Evolutionary conservation across 2,888 invertebrate genomes (phyloP).

Genomic region (Craniophora ligustri): DNA sequence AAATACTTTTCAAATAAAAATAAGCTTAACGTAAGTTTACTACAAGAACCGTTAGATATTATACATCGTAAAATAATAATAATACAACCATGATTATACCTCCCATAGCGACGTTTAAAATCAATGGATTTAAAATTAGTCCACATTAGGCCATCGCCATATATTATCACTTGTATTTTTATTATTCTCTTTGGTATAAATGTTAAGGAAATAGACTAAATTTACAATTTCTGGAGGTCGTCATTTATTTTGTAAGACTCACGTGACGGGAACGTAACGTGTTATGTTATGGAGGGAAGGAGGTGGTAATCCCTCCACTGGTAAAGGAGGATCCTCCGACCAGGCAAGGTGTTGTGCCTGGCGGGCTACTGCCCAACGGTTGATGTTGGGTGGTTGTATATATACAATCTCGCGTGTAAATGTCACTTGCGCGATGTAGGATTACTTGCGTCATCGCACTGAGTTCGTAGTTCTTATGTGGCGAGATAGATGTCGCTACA

Average conservation of each 20-base stretch:
- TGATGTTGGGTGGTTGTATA: too few relatives aligned
- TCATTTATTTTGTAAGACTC: conserved; percentile 3
- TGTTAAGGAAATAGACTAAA: conserved; percentile 27
- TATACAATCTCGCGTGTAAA: too few relatives aligned
- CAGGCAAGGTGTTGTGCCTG: too few relatives aligned
- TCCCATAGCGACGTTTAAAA: background rate
- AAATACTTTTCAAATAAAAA: background rate
- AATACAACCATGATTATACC: background rate
- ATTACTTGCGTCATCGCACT: too few relatives aligned
- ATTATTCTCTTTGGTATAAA: conserved; percentile 12
- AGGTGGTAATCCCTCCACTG: too few relatives aligned
- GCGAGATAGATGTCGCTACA: too few relatives aligned
- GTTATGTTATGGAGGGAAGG: background rate
- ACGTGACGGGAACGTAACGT: conserved; percentile 5
- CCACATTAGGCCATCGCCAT: background rate
- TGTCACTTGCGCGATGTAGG: too few relatives aligned
- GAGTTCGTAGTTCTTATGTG: too few relatives aligned
- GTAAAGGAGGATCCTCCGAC: too few relatives aligned
- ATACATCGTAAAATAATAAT: conserved; percentile 3
- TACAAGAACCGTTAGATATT: conserved; percentile 15
- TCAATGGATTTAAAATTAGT: background rate
- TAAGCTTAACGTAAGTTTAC: conserved; percentile 15
- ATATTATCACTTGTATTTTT: conserved; percentile 2
- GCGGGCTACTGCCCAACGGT: too few relatives aligned
- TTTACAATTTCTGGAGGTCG: conserved; percentile 6